Percentiles rank a stretch among this genome's conserved stretches.
These are phyloP conservation scores for Paramuricea clavata DNA, from an alignment of 92 coral and sea anemone species.

Conservation along the genomic window DNA sequence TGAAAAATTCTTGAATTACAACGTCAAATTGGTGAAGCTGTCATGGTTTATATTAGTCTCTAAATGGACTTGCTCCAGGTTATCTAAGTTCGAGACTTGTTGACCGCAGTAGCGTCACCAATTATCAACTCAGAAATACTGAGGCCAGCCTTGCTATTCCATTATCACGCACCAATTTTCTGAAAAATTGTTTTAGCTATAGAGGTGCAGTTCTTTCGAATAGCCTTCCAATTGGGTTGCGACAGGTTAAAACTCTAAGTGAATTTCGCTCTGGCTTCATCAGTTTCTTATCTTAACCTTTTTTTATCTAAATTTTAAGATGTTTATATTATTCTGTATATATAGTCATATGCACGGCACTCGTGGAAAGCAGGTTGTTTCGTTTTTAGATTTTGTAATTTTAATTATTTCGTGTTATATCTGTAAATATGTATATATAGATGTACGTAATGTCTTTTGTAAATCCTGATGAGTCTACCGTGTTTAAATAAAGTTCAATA, in stretches of 20 bases:
- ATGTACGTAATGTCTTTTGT: too few species aligned
- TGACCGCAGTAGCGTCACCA: background rate
- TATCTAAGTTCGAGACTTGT: constrained; percentile 29
- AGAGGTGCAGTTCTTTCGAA: constrained; percentile 50
- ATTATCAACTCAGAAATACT: constrained; percentile 19
- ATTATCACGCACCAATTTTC: constrained; percentile 26
- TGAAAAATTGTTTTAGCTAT: constrained; percentile 20
- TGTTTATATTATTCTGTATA: too few species aligned
- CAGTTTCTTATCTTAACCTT: background rate
- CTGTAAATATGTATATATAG: background rate
- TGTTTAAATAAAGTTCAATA: background rate
- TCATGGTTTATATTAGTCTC: too few species aligned
- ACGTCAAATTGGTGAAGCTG: constrained; percentile 4
- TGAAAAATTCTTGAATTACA: constrained; percentile 46
- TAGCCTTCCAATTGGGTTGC: constrained; percentile 7
- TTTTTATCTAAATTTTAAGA: background rate
- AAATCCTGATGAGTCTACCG: too few species aligned
- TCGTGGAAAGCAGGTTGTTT: background rate
- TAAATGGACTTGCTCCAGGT: constrained; percentile 16
- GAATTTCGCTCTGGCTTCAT: constrained; percentile 18
- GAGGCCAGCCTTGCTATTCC: constrained; percentile 47
- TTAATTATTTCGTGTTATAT: background rate
- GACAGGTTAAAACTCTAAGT: constrained; percentile 31
- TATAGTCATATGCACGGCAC: background rate
- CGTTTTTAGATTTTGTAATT: background rate